Conservation (phyloP, 2,113 vertebrate species). For the Larimichthys polyactis region DNA sequence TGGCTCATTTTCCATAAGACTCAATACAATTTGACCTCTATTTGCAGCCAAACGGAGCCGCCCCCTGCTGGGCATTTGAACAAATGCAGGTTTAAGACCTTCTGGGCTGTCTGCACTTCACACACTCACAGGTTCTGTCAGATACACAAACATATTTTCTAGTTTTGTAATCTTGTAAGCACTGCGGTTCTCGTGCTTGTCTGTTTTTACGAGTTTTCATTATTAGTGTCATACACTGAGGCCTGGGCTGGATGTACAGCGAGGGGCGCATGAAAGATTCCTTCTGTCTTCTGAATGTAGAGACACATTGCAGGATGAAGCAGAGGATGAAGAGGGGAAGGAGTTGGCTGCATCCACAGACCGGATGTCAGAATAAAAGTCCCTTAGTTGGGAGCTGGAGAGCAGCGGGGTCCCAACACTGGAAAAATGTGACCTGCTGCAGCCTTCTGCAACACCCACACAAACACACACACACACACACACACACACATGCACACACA, state of each 20-base stretch:
- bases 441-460: slow-evolving; percentile 46
- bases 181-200: neutral
- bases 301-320: slow-evolving; percentile 4
- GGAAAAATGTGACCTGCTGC: slow-evolving; percentile 77
- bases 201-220: neutral
- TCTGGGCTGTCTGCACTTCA: too few species aligned
- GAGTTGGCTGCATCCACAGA: slow-evolving; percentile 47
- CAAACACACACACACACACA: slow-evolving; percentile 21
- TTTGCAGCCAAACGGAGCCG: too few species aligned
- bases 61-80: too few species aligned
- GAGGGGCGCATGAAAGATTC: slow-evolving; percentile 17
- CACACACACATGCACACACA: neutral
- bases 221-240: neutral
- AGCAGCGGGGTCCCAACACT: slow-evolving; percentile 46
- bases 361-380: slow-evolving; percentile 75
- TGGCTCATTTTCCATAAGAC: too few species aligned
- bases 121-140: too few species aligned
- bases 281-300: neutral
- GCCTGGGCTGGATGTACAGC: neutral
- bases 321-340: slow-evolving; percentile 2
- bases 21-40: too few species aligned
- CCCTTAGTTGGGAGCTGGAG: slow-evolving; percentile 60
- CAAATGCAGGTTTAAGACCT: too few species aligned
- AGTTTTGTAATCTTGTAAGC: too few species aligned
- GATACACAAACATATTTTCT: neutral